A percentile compares a stretch with the other conserved stretches of the same genome.
Conservation (phyloP, 2,797 vertebrate genomes). For the Melanitta fusca region DNA sequence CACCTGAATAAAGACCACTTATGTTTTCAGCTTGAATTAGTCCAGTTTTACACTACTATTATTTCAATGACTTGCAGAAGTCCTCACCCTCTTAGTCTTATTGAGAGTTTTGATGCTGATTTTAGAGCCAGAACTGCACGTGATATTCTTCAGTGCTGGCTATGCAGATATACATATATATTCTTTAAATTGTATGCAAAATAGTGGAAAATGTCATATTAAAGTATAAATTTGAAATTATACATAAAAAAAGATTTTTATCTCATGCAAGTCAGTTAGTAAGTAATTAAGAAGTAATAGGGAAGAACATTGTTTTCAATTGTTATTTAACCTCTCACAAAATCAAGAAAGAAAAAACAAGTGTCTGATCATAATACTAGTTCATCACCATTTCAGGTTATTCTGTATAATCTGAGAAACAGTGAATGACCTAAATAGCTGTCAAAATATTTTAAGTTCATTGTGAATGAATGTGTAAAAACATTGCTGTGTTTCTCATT, state of each 20-base stretch:
- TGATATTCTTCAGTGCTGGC: neutral
- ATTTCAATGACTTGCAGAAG: neutral
- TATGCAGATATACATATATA: neutral
- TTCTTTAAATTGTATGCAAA: neutral
- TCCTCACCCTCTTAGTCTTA: neutral
- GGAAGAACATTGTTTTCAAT: neutral
- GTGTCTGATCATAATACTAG: neutral
- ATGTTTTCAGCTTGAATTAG: neutral
- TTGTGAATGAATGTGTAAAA: neutral
- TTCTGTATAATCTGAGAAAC: neutral
- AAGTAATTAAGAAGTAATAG: neutral
- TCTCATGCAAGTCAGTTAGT: neutral
- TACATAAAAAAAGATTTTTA: neutral
- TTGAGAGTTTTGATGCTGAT: neutral
- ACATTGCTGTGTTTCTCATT: too few relatives aligned
- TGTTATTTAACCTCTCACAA: neutral
- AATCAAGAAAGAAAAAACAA: neutral
- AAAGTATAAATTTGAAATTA: neutral
- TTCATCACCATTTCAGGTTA: neutral
- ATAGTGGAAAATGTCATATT: neutral
- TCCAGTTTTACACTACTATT: neutral
- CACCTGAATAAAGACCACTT: neutral
- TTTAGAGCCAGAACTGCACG: neutral
- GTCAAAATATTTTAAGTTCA: neutral
- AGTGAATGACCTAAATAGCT: neutral